These are phyloP conservation scores for Terebella lapidaria DNA, from an alignment of 2,888 invertebrate genomes.

Conservation along the genomic window DNA sequence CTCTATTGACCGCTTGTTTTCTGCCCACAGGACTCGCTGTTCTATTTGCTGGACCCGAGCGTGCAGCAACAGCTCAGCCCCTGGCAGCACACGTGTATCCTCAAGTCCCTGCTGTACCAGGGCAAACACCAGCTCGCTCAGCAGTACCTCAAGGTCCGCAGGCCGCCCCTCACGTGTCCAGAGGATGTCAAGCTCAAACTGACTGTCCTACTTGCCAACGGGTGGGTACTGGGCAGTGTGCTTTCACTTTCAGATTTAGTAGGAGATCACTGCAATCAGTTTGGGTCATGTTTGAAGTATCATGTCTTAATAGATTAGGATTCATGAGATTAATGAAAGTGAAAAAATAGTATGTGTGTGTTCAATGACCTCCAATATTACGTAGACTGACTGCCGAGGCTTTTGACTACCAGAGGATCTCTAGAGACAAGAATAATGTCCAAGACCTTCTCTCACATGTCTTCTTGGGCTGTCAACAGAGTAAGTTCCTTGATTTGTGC, in stretches of 20 bases:
- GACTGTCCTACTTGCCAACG: constrained; percentile 63
- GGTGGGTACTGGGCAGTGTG: constrained; percentile 36
- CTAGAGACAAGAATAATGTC: constrained; percentile 56
- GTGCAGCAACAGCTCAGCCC: constrained; percentile 62
- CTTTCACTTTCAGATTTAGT: too few relatives aligned
- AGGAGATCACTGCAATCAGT: too few relatives aligned
- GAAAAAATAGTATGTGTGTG: too few relatives aligned
- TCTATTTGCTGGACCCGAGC: constrained; percentile 63
- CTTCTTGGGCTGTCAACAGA: constrained; percentile 57
- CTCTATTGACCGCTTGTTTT: too few relatives aligned
- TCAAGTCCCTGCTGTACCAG: constrained; percentile 64
- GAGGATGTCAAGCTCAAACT: constrained; percentile 58
- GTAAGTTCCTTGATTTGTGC: constrained; percentile 49
- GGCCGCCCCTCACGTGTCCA: constrained; percentile 58
- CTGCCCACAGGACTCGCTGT: constrained; percentile 62
- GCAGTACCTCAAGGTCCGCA: constrained; percentile 65
- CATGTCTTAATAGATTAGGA: too few relatives aligned
- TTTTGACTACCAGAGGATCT: constrained; percentile 62
- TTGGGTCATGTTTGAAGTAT: too few relatives aligned
- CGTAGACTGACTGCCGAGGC: constrained; percentile 63
- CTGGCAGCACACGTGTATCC: constrained; percentile 70
- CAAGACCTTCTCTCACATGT: constrained; percentile 61
- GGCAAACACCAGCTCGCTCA: constrained; percentile 68
- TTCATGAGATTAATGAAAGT: too few relatives aligned
- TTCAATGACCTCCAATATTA: too few relatives aligned